Base-by-base conservation (phyloP, 1,140 invertebrate genomes). In the Apis florea region DNA sequence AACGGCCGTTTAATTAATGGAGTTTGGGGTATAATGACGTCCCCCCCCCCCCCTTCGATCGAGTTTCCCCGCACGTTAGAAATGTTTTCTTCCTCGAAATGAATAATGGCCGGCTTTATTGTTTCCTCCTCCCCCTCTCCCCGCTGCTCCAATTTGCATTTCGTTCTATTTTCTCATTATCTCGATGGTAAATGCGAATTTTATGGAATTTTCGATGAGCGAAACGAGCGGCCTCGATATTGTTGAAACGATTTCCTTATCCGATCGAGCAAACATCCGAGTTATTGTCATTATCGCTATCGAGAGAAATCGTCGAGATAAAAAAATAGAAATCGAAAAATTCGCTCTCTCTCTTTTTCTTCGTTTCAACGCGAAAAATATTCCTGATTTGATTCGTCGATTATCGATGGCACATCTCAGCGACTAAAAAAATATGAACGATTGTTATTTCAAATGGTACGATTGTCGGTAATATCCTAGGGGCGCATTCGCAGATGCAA, bases 1-100 rank as follows among this genome's bases (percentile, higher is more conserved):
- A 61, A 53, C 56, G 79, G 64, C 53, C 73, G 64, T 56, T 82
- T 76, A 76, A 82, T 82, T 82, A 82, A 76, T 53, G 73, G 26
- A 26, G n/a, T 11, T 47, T 17, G 31, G n/a, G 54, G 53, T 31
- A 66, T 66, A 74, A 80, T 67, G 71, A 79, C 47, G 78, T 51
- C 49, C 13, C 40, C 40, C 66, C 31, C 59, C 69, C 53, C n/a
- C 15, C 40, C 31, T 74, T 26, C 59, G 31, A 66, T 80, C 66
- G 70, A 9, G 49, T 58, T 74, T 74, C 61, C 31, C 66, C 31
- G 51, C 61, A 26, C 19, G 51, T 66, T 80, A 80, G 70, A 56
- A 74, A 80, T 40, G 51, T 63, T 64, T 47, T 54, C 31, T 26
- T 59, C 24, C 26, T 40, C 58, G 26, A n/a, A n/a, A n/a, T 79